Evolutionary conservation across 1,140 invertebrate genomes (phyloP).

Genomic region (Belonocnema kinseyi): DNA sequence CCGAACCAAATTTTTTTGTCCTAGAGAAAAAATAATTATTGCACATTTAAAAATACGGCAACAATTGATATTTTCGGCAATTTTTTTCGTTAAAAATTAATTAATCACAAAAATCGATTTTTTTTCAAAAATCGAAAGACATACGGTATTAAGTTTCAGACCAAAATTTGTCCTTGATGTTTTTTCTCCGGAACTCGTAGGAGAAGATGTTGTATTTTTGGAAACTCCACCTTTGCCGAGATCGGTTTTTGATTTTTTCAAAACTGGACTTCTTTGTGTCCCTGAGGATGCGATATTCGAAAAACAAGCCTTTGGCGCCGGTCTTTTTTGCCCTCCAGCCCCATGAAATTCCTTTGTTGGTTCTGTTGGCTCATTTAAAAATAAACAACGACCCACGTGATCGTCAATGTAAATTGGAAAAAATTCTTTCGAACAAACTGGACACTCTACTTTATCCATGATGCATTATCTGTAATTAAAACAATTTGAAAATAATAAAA

Average conservation of each 20-base stretch:
- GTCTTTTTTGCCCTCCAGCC: background rate
- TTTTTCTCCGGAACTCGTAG: background rate
- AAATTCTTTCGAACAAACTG: conserved; percentile 77
- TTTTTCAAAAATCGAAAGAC: too few species aligned
- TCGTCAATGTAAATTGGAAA: conserved; percentile 76
- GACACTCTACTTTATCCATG: conserved; percentile 69
- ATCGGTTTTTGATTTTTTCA: conserved; percentile 46
- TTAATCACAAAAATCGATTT: too few species aligned
- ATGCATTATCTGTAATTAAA: conserved; percentile 35
- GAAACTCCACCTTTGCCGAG: conserved; percentile 38
- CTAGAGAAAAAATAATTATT: too few species aligned
- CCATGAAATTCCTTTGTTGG: background rate
- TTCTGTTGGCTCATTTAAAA: conserved; percentile 77
- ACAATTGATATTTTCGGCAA: too few species aligned
- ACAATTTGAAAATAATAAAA: background rate
- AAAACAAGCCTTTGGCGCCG: conserved; percentile 10
- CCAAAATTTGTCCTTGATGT: background rate
- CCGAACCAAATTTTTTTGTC: too few species aligned
- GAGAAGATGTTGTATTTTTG: conserved; percentile 20
- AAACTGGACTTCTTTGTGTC: conserved; percentile 48
- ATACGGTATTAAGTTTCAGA: background rate
- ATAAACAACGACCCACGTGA: conserved; percentile 83
- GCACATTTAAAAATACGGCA: too few species aligned
- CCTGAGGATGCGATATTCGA: conserved; percentile 46
- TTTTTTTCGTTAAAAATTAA: too few species aligned